Conservation (phyloP, 2,797 vertebrate genomes). For the Epinephelus malabaricus region DNA sequence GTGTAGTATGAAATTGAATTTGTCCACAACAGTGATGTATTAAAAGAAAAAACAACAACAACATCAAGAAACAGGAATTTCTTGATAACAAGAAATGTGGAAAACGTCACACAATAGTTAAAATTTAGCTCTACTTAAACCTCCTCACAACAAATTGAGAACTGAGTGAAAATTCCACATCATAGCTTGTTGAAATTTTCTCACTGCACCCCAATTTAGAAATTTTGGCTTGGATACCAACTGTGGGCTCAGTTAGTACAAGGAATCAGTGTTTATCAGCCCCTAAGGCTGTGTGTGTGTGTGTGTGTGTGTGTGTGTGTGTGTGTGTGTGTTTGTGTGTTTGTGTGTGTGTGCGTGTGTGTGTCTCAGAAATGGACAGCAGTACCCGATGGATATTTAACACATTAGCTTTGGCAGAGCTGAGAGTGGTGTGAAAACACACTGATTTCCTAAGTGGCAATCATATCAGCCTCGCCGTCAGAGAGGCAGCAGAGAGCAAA, state of each 20-base stretch:
- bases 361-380: conserved; percentile 82
- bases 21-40: conserved; percentile 2
- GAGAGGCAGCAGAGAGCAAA: conserved; percentile 83
- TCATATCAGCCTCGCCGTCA: conserved; percentile 83
- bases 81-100: conserved; percentile 25
- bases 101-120: conserved; percentile 46
- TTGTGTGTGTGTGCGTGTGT: conserved; percentile 52
- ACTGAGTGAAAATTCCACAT: conserved; percentile 65
- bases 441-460: conserved; percentile 87
- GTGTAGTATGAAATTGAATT: conserved; percentile 48
- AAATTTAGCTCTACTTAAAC: conserved; percentile 46
- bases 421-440: conserved; percentile 84
- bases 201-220: conserved; percentile 76
- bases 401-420: conserved; percentile 85
- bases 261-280: conserved; percentile 79
- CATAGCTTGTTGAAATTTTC: conserved; percentile 58
- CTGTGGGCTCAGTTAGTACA: conserved; percentile 75
- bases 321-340: not conserved
- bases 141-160: conserved; percentile 63
- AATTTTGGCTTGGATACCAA: conserved; percentile 63
- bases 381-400: conserved; percentile 84
- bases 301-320: conserved; percentile 53
- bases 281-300: conserved; percentile 49
- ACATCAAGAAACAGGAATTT: not conserved
- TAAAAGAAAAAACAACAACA: conserved; percentile 9